phyloP scores from a whole-genome alignment of 2,113 vertebrate genomes.

The Prunella himalayana region DNA sequence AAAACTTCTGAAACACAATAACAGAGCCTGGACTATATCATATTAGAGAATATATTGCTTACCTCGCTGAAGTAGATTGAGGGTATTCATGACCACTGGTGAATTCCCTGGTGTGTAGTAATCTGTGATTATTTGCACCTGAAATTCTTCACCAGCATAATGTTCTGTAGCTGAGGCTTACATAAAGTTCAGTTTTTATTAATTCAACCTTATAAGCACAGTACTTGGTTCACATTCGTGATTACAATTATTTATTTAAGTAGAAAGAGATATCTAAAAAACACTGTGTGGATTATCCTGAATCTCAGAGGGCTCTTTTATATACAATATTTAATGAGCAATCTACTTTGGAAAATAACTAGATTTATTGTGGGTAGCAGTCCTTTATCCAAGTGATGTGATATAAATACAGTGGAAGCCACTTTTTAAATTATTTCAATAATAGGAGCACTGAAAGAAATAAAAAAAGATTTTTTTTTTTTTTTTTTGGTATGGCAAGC shows the following conservation, averaged over 20 bases:
- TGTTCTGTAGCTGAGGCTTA: slow-evolving; percentile 40
- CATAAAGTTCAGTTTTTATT: slow-evolving; percentile 68
- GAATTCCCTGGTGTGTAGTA: slow-evolving; percentile 20
- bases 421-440: slow-evolving; percentile 54
- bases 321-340: slow-evolving; percentile 30
- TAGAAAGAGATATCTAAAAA: slow-evolving; percentile 54
- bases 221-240: slow-evolving; percentile 26
- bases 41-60: slow-evolving; percentile 13
- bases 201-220: slow-evolving; percentile 64
- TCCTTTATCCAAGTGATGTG: slow-evolving; percentile 27
- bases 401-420: slow-evolving; percentile 59
- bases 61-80: background rate
- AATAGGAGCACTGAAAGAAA: slow-evolving; percentile 52
- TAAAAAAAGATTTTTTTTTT: slow-evolving; percentile 16
- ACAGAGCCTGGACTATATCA: background rate
- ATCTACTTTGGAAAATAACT: slow-evolving; percentile 48
- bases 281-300: slow-evolving; percentile 44
- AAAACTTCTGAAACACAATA: background rate
- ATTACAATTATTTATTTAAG: slow-evolving; percentile 68
- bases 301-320: slow-evolving; percentile 53
- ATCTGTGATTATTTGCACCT: slow-evolving; percentile 56
- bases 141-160: slow-evolving; percentile 57
- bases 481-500: slow-evolving; percentile 13
- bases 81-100: slow-evolving; percentile 32
- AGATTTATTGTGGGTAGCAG: slow-evolving; percentile 51